Conservation (phyloP, 2,888 invertebrate genomes). For the Rotaria magnacalcarata region DNA sequence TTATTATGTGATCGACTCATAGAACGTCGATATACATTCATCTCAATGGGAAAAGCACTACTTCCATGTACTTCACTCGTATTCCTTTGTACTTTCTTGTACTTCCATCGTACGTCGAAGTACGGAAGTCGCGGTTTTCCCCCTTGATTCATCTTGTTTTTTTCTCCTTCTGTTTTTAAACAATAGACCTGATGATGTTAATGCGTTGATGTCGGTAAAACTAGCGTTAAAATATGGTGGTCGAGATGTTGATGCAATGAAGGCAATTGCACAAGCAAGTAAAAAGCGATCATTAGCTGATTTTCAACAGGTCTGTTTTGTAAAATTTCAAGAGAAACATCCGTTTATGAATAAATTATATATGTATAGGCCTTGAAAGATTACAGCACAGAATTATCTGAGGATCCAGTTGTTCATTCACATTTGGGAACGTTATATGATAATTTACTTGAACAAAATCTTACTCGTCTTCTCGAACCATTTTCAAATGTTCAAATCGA, state of each 20-base stretch:
- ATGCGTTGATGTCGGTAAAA: conserved; percentile 88
- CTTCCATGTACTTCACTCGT: too few relatives aligned
- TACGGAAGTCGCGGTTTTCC: too few relatives aligned
- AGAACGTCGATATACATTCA: not conserved
- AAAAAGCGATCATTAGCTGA: conserved; percentile 92
- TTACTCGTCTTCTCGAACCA: conserved; percentile 95
- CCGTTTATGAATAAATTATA: not conserved
- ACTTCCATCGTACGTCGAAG: too few relatives aligned
- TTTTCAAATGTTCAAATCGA: conserved; percentile 88
- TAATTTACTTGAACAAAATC: conserved; percentile 96
- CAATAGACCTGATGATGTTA: conserved; percentile 84
- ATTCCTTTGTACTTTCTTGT: too few relatives aligned
- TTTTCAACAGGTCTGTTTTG: conserved; percentile 68
- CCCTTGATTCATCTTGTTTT: conserved; percentile 37
- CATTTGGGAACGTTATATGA: conserved; percentile 94
- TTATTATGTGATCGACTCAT: too few relatives aligned
- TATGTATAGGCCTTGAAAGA: conserved; percentile 69
- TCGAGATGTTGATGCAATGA: conserved; percentile 93
- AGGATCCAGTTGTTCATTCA: conserved; percentile 91
- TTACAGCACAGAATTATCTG: conserved; percentile 80
- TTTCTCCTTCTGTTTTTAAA: not conserved
- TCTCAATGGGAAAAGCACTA: too few relatives aligned
- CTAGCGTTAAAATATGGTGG: conserved; percentile 91
- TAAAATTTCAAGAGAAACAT: not conserved
- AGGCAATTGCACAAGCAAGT: conserved; percentile 88